These are phyloP conservation scores for Trogon melanurus DNA, from an alignment of 2,113 vertebrate species.

Conservation along the genomic window DNA sequence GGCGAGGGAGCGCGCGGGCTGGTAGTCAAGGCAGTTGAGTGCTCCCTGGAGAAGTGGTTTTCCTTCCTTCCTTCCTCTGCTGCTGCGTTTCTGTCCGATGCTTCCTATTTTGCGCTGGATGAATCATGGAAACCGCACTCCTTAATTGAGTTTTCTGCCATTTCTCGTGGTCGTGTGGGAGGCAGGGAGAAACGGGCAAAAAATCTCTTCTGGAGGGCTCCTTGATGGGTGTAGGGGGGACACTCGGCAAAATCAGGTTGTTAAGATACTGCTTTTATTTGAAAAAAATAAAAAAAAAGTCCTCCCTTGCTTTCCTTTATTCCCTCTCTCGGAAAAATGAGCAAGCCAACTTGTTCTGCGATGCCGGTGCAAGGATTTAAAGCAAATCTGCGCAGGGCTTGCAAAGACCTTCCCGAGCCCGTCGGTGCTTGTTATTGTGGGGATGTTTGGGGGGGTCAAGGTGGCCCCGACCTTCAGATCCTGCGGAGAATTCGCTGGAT, in stretches of 20 bases:
- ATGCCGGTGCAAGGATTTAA: background rate
- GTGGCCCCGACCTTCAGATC: rapidly evolving
- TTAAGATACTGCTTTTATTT: background rate
- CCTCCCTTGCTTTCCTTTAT: background rate
- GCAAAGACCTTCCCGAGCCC: background rate
- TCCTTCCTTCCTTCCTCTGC: background rate
- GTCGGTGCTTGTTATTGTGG: background rate
- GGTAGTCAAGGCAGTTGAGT: background rate
- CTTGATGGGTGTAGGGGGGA: background rate
- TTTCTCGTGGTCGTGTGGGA: background rate
- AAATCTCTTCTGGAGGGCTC: background rate
- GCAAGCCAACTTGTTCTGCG: background rate
- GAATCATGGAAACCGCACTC: background rate
- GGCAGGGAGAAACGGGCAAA: background rate
- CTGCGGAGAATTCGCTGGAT: rapidly evolving
- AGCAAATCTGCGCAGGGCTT: background rate
- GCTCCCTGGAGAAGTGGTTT: background rate
- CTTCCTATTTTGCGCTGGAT: background rate
- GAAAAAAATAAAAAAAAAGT: background rate
- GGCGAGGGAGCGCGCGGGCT: background rate
- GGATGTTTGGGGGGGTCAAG: background rate
- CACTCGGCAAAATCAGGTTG: background rate
- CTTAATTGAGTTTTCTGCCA: background rate
- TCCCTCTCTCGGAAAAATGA: rapidly evolving
- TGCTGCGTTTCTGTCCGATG: background rate